Evolutionary conservation across 1,140 invertebrate species (phyloP).

Genomic region (Potamilus streckersoni): DNA sequence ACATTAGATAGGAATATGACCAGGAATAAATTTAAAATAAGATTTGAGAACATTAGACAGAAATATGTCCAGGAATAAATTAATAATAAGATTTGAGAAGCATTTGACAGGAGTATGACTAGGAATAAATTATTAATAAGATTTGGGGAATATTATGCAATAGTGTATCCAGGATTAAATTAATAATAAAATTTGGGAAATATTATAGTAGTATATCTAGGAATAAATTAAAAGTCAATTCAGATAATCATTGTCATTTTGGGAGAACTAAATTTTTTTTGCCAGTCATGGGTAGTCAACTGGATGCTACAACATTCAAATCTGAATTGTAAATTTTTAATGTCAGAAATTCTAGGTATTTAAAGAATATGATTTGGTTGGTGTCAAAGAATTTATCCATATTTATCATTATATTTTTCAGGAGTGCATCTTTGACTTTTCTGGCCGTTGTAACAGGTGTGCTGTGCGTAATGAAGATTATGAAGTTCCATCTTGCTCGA

Average conservation of each 20-base stretch:
- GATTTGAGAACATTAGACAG: too few relatives aligned
- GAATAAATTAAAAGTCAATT: not conserved
- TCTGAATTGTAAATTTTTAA: too few relatives aligned
- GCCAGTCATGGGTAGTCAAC: not conserved
- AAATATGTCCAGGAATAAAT: too few relatives aligned
- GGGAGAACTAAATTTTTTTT: not conserved
- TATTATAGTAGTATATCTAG: too few relatives aligned
- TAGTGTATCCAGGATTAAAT: too few relatives aligned
- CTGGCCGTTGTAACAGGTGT: slow-evolving; percentile 68
- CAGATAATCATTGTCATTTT: not conserved
- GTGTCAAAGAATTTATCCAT: too few relatives aligned
- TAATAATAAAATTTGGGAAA: too few relatives aligned
- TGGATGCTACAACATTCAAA: not conserved
- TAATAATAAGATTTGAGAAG: not conserved
- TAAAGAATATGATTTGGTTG: not conserved
- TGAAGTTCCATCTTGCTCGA: slow-evolving; percentile 68
- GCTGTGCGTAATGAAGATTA: slow-evolving; percentile 68
- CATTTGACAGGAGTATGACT: too few relatives aligned
- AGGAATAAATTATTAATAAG: too few relatives aligned
- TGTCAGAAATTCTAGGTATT: not conserved
- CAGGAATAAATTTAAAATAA: too few relatives aligned
- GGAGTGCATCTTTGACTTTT: slow-evolving; percentile 69
- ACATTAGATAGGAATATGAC: too few relatives aligned
- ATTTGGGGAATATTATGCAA: too few relatives aligned
- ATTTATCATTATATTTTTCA: slow-evolving; percentile 36